phyloP scores from a whole-genome alignment of 2,888 invertebrate genomes.

The Drosophila vallismaia region DNA sequence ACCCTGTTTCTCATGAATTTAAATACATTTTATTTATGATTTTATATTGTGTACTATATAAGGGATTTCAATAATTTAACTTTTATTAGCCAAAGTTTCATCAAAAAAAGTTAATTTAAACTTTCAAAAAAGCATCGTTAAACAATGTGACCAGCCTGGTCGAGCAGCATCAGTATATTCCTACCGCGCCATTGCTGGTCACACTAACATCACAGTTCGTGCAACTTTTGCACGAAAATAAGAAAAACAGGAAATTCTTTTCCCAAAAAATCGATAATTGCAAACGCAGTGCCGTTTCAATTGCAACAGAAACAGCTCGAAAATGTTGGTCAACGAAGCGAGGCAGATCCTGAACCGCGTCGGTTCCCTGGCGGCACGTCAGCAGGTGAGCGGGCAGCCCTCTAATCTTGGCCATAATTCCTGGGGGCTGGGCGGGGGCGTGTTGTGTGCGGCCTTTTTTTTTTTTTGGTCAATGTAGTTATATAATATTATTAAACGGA shows the following conservation, averaged over 20 bases:
- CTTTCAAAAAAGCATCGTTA: background rate
- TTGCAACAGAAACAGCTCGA: slow-evolving; percentile 51
- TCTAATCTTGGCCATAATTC: slow-evolving; percentile 4
- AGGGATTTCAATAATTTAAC: background rate
- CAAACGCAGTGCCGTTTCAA: slow-evolving; percentile 83
- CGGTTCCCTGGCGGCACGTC: slow-evolving; percentile 77
- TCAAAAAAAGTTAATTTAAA: background rate
- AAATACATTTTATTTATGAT: too few relatives aligned
- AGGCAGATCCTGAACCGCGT: slow-evolving; percentile 78
- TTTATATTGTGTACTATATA: too few relatives aligned
- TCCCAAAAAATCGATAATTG: slow-evolving; percentile 67
- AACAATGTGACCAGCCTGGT: background rate
- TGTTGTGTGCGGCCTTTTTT: slow-evolving; percentile 23
- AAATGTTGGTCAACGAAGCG: slow-evolving; percentile 82
- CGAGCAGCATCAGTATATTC: background rate
- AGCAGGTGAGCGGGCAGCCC: slow-evolving; percentile 78
- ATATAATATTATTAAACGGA: slow-evolving; percentile 58
- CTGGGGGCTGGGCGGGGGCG: slow-evolving; percentile 14
- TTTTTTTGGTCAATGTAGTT: slow-evolving; percentile 35
- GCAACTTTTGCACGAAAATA: slow-evolving; percentile 30
- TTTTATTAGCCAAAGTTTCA: background rate
- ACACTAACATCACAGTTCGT: slow-evolving; percentile 15
- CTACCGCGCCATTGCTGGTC: background rate
- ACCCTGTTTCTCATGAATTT: too few relatives aligned
- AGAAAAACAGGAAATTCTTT: slow-evolving; percentile 26